phyloP scores from a whole-genome alignment of 2,113 vertebrate species.

The Cyprinodon brontotheroides region DNA sequence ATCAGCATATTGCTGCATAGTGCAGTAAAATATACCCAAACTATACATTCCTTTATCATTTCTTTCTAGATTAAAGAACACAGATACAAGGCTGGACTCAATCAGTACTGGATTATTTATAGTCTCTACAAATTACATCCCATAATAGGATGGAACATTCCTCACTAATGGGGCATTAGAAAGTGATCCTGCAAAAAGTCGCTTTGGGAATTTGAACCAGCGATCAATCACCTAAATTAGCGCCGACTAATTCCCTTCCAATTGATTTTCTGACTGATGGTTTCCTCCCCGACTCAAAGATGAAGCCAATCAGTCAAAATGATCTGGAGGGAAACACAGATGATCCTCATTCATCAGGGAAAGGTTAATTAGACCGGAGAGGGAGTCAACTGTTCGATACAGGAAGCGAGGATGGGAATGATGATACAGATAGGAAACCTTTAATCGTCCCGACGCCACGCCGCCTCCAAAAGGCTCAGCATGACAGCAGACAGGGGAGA shows the following conservation, averaged over 20 bases:
- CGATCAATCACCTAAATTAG: conserved; percentile 14
- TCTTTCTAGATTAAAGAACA: too few species aligned
- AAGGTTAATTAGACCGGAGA: conserved; percentile 21
- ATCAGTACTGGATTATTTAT: not conserved
- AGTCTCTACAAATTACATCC: not conserved
- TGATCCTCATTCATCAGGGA: conserved; percentile 18
- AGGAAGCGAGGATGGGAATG: conserved; percentile 9
- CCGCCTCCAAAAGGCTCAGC: too few species aligned
- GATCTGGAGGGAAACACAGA: not conserved
- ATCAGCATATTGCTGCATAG: not conserved
- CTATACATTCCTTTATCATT: too few species aligned
- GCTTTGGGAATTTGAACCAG: not conserved
- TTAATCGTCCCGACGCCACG: not conserved
- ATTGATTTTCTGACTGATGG: conserved; percentile 1
- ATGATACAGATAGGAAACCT: conserved; percentile 2
- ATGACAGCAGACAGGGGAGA: too few species aligned
- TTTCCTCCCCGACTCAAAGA: not conserved
- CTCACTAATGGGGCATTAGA: not conserved
- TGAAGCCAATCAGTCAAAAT: conserved; percentile 4
- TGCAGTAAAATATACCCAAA: too few species aligned
- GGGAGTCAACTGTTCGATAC: conserved; percentile 5
- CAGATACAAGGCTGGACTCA: not conserved
- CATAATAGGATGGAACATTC: not conserved
- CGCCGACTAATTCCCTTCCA: not conserved
- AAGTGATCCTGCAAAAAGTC: not conserved